Evolutionary conservation across 2,113 vertebrate species (phyloP).

Genomic region (Callipepla californica): DNA sequence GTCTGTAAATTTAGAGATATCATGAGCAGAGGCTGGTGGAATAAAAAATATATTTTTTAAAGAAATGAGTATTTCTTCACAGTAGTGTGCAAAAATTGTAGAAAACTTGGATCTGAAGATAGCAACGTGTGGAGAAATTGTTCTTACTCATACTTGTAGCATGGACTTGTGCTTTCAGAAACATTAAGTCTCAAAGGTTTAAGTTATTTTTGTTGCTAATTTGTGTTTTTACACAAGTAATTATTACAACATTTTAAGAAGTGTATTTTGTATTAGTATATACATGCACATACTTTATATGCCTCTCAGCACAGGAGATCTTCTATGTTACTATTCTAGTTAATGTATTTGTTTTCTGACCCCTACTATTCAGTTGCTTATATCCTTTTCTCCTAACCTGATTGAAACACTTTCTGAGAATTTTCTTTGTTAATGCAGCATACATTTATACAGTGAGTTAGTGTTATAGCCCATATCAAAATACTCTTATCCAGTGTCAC

Average conservation of each 20-base stretch:
- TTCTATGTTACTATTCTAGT: slow-evolving; percentile 49
- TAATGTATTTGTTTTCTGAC: slow-evolving; percentile 58
- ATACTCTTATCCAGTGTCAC: background rate
- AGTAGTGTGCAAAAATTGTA: background rate
- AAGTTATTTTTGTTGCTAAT: background rate
- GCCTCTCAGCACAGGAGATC: slow-evolving; percentile 17
- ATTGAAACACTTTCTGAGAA: slow-evolving; percentile 51
- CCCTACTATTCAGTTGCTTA: slow-evolving; percentile 9
- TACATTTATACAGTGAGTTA: slow-evolving; percentile 45
- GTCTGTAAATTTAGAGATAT: background rate
- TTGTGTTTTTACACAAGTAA: background rate
- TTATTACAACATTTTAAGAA: background rate
- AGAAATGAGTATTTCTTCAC: background rate
- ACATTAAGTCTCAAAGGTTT: background rate
- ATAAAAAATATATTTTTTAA: background rate
- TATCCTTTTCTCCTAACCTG: slow-evolving; percentile 43
- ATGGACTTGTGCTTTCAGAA: background rate
- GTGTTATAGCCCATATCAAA: slow-evolving; percentile 33
- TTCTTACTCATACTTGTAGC: background rate
- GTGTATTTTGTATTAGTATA: background rate
- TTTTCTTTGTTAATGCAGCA: slow-evolving; percentile 52
- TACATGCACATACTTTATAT: slow-evolving; percentile 26
- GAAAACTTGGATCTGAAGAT: background rate
- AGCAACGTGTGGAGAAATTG: background rate
- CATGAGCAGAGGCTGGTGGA: background rate